Base-by-base conservation (phyloP, 1,140 invertebrate species). In the Carcinoscorpius rotundicauda region DNA sequence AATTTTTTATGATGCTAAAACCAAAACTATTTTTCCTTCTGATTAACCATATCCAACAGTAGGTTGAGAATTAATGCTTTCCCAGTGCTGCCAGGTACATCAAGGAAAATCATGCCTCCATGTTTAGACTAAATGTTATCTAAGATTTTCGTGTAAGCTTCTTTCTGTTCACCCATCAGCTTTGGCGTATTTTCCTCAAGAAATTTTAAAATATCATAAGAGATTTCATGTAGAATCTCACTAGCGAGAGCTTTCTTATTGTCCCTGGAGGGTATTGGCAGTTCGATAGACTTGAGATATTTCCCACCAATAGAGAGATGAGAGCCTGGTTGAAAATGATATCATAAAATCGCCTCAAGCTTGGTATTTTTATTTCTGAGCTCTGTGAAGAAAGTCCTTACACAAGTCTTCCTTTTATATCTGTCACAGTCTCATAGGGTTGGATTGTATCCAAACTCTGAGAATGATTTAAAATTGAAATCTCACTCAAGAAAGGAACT, bases 1-100 rank as follows among this genome's bases (percentile, higher is more conserved):
- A 58, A 83, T 82, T 63, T 80, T 80, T 48, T 80, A 81, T 52
- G 77, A 80, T 60, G 81, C 80, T 53, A 80, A 69, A 4, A 77
- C 77, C 5, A 81, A 52, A 11, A 76, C 76, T 62, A 77, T 75
- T 10, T 63, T 11, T 67, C 61, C 67, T 29, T 29, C 29, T 29
- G 29, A 29, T 29, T 29, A 29, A 29, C 29, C 29, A 66, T 71
- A 60, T 3, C 62, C 55, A 71, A 64, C 11, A 69, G 58, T 6
- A 63, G 62, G 61, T 71, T 73, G n/a, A 71, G 73, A 6, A 76
- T 68, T 1, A 72, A 76, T 60, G 69, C 73, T 52, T 77, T 75
- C 56, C 74, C 76, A 6, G 62, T 77, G 9, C 76, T 76, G 0
- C 66, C 71, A 6, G 68, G 58, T 61, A 53, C 71, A 53, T 69